Conservation (phyloP, 2,888 invertebrate genomes). For the Athalia circularis region DNA sequence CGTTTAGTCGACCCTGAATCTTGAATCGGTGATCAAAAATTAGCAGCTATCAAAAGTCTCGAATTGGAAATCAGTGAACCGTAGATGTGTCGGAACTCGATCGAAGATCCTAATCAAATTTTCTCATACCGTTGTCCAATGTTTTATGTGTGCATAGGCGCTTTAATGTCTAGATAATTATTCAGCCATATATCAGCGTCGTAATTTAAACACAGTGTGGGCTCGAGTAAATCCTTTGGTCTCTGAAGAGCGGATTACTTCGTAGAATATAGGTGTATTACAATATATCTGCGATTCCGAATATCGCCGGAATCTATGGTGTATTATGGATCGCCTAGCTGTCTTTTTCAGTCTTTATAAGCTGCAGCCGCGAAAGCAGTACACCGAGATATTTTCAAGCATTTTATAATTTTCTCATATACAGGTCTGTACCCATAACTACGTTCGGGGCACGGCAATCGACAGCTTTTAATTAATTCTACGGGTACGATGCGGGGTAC, state of each 20-base stretch:
- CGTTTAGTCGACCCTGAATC: slow-evolving; percentile 26
- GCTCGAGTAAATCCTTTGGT: no score
- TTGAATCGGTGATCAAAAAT: slow-evolving; percentile 36
- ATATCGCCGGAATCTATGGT: not conserved
- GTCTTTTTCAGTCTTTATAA: slow-evolving; percentile 27
- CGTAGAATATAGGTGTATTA: not conserved
- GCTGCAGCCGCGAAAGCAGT: no score
- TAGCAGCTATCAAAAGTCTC: slow-evolving; percentile 1
- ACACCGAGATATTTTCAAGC: slow-evolving; percentile 28
- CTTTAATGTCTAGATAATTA: not conserved
- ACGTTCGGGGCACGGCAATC: slow-evolving; percentile 18
- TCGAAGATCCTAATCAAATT: slow-evolving; percentile 28
- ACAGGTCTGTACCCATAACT: not conserved
- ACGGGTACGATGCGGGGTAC: not conserved
- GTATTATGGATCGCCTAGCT: slow-evolving; percentile 23
- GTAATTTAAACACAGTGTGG: no score
- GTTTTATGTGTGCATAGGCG: not conserved
- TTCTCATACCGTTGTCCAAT: not conserved
- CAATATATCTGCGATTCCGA: not conserved
- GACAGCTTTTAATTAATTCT: slow-evolving; percentile 44
- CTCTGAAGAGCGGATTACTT: no score
- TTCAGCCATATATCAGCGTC: not conserved
- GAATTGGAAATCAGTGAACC: slow-evolving; percentile 16
- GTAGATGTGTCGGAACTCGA: slow-evolving; percentile 33
- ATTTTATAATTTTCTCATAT: slow-evolving; percentile 30